phyloP scores from a whole-genome alignment of 2,797 vertebrate genomes.

The Anas acuta region DNA sequence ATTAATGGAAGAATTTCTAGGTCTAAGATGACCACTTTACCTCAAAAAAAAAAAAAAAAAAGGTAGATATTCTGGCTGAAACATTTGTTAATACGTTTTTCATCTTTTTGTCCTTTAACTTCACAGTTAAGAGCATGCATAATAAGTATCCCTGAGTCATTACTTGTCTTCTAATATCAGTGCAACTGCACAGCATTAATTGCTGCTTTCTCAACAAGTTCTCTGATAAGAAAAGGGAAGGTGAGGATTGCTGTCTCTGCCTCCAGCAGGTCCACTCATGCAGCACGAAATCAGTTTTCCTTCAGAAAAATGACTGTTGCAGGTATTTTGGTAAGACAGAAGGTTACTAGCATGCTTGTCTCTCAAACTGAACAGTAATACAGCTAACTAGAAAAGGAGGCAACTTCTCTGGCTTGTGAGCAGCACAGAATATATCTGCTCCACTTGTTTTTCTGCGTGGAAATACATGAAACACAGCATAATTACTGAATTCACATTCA shows the following conservation, averaged over 20 bases:
- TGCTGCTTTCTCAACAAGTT: neutral
- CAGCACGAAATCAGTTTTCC: neutral
- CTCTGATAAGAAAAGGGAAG: neutral
- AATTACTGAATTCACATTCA: neutral
- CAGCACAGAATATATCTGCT: neutral
- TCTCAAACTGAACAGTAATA: neutral
- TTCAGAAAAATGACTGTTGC: neutral
- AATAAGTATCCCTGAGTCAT: neutral
- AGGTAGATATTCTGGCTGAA: neutral
- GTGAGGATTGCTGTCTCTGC: neutral
- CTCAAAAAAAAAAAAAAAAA: neutral
- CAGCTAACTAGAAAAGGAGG: neutral
- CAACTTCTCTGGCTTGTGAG: neutral
- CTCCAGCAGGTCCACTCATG: neutral
- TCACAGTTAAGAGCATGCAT: neutral
- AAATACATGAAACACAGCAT: neutral
- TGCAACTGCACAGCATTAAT: neutral
- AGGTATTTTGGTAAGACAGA: neutral
- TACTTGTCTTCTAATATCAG: neutral
- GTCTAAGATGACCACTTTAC: neutral
- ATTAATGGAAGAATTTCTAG: neutral
- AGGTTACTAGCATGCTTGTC: neutral
- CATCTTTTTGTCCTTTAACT: neutral
- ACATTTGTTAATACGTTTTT: neutral
- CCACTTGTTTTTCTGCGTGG: neutral